A percentile compares a stretch with the other conserved stretches of the same genome.
These are phyloP conservation scores for Goniozus legneri DNA, from an alignment of 1,140 invertebrate species.

Conservation along the genomic window DNA sequence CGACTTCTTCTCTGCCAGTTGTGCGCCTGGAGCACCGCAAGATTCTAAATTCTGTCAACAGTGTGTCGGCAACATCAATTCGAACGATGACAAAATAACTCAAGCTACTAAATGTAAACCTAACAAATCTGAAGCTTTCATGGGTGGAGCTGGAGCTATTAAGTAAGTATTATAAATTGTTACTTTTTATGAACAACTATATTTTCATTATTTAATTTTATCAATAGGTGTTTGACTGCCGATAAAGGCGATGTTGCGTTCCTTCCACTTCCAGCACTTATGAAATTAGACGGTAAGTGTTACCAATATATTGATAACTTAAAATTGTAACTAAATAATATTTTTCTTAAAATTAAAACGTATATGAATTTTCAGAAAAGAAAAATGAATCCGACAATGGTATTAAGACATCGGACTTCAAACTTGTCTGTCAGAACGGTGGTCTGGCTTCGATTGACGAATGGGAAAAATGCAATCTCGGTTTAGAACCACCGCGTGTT, in stretches of 20 bases:
- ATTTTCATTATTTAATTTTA: too few species aligned
- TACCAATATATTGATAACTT: neutral
- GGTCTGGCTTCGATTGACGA: slow-evolving; percentile 51
- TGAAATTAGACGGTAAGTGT: slow-evolving; percentile 25
- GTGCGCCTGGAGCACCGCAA: slow-evolving; percentile 45
- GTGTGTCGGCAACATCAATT: slow-evolving; percentile 45
- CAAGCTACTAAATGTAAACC: slow-evolving; percentile 44
- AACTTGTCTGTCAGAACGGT: slow-evolving; percentile 66
- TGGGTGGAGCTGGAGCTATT: slow-evolving; percentile 59
- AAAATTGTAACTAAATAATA: neutral
- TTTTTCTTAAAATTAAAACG: too few species aligned
- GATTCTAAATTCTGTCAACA: slow-evolving; percentile 44
- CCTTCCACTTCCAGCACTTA: slow-evolving; percentile 38
- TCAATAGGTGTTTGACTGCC: slow-evolving; percentile 61
- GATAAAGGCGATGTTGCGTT: slow-evolving; percentile 65
- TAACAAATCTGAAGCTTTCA: slow-evolving; percentile 44
- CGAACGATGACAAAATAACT: slow-evolving; percentile 32
- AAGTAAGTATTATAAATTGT: slow-evolving; percentile 45
- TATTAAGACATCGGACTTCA: slow-evolving; percentile 59
- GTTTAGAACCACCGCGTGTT: slow-evolving; percentile 59
- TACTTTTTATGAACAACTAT: too few species aligned
- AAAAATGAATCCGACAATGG: neutral
- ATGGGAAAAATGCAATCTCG: slow-evolving; percentile 62
- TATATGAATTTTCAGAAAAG: too few species aligned
- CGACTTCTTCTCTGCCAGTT: slow-evolving; percentile 54